These are phyloP conservation scores for Zosterops hypoxanthus DNA, from an alignment of 2,113 vertebrate genomes.

Conservation along the genomic window DNA sequence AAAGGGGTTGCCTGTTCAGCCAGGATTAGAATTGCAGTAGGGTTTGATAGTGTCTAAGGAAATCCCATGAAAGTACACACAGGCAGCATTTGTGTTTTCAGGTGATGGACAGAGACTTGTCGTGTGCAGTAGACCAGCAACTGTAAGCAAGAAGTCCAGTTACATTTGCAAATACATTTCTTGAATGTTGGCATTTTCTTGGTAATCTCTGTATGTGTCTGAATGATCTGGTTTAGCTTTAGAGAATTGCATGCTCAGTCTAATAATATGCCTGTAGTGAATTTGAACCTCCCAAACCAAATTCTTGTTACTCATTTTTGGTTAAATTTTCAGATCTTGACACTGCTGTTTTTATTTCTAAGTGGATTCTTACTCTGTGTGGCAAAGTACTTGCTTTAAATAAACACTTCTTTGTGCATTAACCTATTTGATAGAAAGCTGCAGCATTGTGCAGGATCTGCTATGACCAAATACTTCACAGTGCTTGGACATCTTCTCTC, in stretches of 20 bases:
- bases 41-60: not conserved
- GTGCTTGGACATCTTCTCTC: not conserved
- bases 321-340: not conserved
- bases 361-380: not conserved
- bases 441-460: not conserved
- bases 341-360: not conserved
- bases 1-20: not conserved
- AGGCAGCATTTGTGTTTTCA: not conserved
- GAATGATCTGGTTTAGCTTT: not conserved
- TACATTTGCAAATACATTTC: not conserved
- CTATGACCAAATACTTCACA: not conserved
- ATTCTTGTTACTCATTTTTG: not conserved
- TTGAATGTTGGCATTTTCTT: not conserved
- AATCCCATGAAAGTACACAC: not conserved
- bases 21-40: not conserved
- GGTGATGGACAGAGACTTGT: not conserved
- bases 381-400: not conserved
- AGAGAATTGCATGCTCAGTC: not conserved
- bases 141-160: not conserved
- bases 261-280: not conserved
- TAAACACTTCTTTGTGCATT: not conserved
- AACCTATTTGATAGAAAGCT: not conserved
- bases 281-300: not conserved
- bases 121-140: not conserved
- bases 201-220: not conserved